Base-by-base conservation (phyloP, 2,113 vertebrate genomes). In the Ifrita kowaldi region DNA sequence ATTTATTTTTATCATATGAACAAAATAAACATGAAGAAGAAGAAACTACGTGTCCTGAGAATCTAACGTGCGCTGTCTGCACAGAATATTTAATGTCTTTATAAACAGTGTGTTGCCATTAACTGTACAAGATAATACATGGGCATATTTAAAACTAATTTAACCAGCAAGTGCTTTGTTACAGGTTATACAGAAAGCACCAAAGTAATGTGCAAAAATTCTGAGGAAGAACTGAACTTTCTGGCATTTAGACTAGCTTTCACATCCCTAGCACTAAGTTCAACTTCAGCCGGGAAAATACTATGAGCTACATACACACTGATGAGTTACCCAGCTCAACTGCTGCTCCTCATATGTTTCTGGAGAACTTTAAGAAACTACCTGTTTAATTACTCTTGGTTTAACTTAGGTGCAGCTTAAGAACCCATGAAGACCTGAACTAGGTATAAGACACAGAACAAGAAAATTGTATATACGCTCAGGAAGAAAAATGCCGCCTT, bases 11-110 rank as follows among this genome's bases (percentile, higher is more conserved):
- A 65, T 16, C 30, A 52, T 75, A 90, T 22, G 7, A 55, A 89
- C 8, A 42, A 1, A 3, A 42, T 59, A 74, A 63, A 81, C 13
- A 46, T 6, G 12, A 8, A 75, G 11, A 78, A 84, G 12, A 8
- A 75, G 11, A 78, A 84, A 35, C 0, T 2, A 8, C 0, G 0
- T 63, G 6, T 71, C 16, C 16, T 10, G 12, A 90, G 37, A 79
- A 57, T 27, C 10, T 44, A 15, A 33, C 4, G 0, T 11, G 7
- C 17, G 49, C 3, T 10, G 11, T 39, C 39, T 84, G 18, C 21
- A 32, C 37, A 55, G 49, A 68, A 52, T 57, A 88, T 4, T 44
- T 30, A 0, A 1, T 64, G 62, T 81, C n/a, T 55, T 89, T 12
- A 89, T 59, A 37, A 78, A 44, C 4, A 57, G 2, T 7, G 4